Evolutionary conservation across 2,888 invertebrate genomes (phyloP).

Genomic region (Cephus rjabovi): DNA sequence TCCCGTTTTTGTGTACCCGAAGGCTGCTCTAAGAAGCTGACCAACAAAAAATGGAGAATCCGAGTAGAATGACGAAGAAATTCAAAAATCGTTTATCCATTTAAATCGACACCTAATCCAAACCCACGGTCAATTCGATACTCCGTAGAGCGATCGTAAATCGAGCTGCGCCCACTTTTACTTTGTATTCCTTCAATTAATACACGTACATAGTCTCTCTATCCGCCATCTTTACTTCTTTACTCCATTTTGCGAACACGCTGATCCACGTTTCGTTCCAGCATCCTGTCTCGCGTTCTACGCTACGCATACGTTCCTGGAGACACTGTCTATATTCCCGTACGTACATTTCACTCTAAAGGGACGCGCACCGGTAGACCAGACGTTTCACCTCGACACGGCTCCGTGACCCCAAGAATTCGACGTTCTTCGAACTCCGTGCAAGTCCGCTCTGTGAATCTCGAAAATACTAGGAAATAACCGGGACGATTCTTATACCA

Average conservation of each 20-base stretch:
- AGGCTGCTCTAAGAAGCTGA: not conserved
- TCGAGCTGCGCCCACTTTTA: constrained; percentile 42
- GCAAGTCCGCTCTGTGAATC: not conserved
- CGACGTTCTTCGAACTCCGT: not conserved
- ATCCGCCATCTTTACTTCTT: not conserved
- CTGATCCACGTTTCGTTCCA: not conserved
- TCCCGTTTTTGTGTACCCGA: not conserved
- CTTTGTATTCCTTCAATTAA: constrained; percentile 54
- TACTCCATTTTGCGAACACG: not conserved
- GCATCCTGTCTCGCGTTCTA: not conserved
- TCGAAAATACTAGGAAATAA: not conserved
- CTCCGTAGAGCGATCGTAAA: not conserved
- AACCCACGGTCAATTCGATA: not conserved
- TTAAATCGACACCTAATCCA: not conserved
- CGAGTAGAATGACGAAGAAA: not conserved
- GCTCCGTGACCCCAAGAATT: not conserved
- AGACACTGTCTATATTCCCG: not conserved
- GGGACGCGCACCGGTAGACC: not conserved
- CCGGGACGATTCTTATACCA: not conserved
- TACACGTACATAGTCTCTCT: not conserved
- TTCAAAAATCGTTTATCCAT: not conserved
- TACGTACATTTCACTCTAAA: not conserved
- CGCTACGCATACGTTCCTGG: not conserved
- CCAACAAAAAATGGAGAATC: not conserved
- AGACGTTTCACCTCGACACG: not conserved